Evolutionary conservation across 2,113 vertebrate species (phyloP).

Genomic region (Genyomyrus donnyi): DNA sequence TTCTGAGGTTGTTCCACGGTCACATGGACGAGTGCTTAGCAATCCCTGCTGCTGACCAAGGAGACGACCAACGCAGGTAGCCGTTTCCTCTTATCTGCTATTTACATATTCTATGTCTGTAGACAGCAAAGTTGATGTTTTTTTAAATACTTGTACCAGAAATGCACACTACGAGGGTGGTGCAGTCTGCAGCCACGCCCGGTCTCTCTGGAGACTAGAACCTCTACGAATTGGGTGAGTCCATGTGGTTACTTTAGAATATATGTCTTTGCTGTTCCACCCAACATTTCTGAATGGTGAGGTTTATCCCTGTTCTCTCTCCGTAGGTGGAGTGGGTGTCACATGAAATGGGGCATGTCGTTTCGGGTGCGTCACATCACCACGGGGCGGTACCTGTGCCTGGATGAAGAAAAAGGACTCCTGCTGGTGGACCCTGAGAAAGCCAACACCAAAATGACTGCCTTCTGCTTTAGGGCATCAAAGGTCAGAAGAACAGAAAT

Average conservation of each 20-base stretch:
- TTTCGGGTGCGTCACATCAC: conserved; percentile 84
- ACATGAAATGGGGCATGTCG: conserved; percentile 85
- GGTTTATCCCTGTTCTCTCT: conserved; percentile 4
- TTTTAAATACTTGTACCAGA: conserved; percentile 44
- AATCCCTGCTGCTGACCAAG: conserved; percentile 71
- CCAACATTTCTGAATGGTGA: not conserved
- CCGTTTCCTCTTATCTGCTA: not conserved
- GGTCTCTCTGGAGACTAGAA: conserved; percentile 84
- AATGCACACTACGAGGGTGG: conserved; percentile 82
- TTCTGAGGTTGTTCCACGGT: conserved; percentile 81
- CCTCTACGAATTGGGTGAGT: conserved; percentile 76
- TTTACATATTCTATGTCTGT: not conserved
- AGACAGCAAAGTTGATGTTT: not conserved
- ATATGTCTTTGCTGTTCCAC: not conserved
- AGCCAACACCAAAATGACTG: conserved; percentile 74
- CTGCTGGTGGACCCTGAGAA: conserved; percentile 75
- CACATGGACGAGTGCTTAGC: conserved; percentile 91
- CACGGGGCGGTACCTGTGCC: conserved; percentile 75
- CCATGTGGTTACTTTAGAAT: not conserved
- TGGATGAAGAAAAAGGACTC: conserved; percentile 81
- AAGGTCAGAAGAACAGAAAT: conserved; percentile 60
- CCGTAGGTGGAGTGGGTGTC: conserved; percentile 78
- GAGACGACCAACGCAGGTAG: conserved; percentile 81
- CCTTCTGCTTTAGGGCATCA: conserved; percentile 82
- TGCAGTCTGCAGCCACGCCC: conserved; percentile 79